Conservation (phyloP, 2,888 invertebrate species). For the Andrena hattorfiana region DNA sequence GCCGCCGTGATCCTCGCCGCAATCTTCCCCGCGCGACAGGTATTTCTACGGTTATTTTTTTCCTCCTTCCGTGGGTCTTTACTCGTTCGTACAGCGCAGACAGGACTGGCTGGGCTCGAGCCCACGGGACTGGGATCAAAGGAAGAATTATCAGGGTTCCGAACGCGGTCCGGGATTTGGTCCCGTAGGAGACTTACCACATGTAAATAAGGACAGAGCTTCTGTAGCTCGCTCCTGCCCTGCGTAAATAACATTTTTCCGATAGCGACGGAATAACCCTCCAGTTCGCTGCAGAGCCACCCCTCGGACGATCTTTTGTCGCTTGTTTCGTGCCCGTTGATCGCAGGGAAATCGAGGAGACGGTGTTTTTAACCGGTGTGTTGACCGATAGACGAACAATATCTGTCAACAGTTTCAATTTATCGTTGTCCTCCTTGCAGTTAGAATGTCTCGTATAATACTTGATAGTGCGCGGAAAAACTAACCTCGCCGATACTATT, state of each 20-base stretch:
- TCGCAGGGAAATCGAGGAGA: slow-evolving; percentile 3
- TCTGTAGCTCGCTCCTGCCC: slow-evolving; percentile 77
- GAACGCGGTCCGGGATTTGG: slow-evolving; percentile 84
- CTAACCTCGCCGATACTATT: no score
- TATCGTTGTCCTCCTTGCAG: no score
- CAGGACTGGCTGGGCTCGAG: slow-evolving; percentile 67
- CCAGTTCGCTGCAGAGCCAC: slow-evolving; percentile 61
- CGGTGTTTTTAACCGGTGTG: not conserved
- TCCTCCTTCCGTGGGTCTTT: slow-evolving; percentile 70
- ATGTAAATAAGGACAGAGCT: slow-evolving; percentile 85
- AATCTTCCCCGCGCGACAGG: slow-evolving; percentile 65
- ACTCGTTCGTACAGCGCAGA: slow-evolving; percentile 73
- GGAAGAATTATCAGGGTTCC: slow-evolving; percentile 85
- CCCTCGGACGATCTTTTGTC: slow-evolving; percentile 53
- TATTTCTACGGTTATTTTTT: slow-evolving; percentile 68
- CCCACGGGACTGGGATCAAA: slow-evolving; percentile 84
- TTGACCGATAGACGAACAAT: not conserved
- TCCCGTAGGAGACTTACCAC: slow-evolving; percentile 85
- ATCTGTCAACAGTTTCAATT: no score
- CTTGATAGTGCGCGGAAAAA: no score
- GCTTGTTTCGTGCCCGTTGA: slow-evolving; percentile 32
- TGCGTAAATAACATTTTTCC: slow-evolving; percentile 85
- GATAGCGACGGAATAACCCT: slow-evolving; percentile 79
- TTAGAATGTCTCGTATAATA: no score
- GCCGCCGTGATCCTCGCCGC: slow-evolving; percentile 13